These are phyloP conservation scores for Ia io DNA, from an alignment of 2,113 vertebrate genomes.

Conservation along the genomic window DNA sequence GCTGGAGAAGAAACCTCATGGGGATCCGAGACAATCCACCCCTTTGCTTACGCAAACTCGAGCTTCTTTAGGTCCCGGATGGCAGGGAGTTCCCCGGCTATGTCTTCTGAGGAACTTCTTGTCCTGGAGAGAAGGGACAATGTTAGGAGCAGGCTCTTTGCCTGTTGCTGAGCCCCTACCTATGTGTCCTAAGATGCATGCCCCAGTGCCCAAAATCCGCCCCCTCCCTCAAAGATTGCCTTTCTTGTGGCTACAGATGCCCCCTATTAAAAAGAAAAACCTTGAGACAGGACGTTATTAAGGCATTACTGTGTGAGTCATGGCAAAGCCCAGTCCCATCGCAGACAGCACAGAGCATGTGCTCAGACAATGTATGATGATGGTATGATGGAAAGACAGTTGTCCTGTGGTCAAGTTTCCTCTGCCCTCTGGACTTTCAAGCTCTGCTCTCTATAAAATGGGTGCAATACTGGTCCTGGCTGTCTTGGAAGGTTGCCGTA, in stretches of 20 bases:
- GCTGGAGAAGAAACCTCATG: background rate
- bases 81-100: constrained; percentile 84
- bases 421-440: background rate
- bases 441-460: background rate
- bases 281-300: background rate
- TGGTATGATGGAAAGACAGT: background rate
- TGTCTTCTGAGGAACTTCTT: constrained; percentile 39
- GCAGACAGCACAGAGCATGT: background rate
- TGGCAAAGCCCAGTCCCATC: background rate
- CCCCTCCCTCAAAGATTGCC: no score
- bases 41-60: constrained; percentile 86
- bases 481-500: background rate
- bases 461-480: background rate
- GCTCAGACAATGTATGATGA: background rate
- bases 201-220: background rate
- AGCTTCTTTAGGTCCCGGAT: constrained; percentile 88
- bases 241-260: background rate
- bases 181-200: background rate
- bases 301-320: background rate
- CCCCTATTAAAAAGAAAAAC: background rate
- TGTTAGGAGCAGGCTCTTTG: background rate
- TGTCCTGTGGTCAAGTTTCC: background rate
- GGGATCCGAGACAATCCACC: rapidly evolving
- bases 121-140: constrained; percentile 2
- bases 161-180: background rate